phyloP scores from a whole-genome alignment of 1,140 invertebrate genomes.

The Aphelenchoides fujianensis region DNA sequence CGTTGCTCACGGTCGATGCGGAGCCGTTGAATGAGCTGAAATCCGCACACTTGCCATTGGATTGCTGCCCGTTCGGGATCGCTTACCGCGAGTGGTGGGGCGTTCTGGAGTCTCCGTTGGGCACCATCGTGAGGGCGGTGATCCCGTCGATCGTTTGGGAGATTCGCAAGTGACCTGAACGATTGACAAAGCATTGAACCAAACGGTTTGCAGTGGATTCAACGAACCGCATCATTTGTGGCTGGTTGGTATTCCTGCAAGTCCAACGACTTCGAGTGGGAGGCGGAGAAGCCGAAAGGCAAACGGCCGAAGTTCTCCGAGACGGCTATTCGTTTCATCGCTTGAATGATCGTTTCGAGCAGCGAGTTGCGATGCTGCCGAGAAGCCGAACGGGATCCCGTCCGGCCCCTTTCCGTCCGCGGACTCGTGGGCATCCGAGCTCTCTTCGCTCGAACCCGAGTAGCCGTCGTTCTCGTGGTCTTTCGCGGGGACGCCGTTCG shows the following conservation, averaged over 20 bases:
- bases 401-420: background rate
- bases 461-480: background rate
- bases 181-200: background rate
- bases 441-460: background rate
- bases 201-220: too few species aligned
- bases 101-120: background rate
- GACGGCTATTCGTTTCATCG: slow-evolving; percentile 6
- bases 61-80: background rate
- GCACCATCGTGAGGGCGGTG: background rate
- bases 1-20: background rate
- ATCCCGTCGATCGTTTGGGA: background rate
- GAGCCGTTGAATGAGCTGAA: background rate
- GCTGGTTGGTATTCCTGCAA: background rate
- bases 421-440: background rate
- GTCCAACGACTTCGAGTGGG: background rate
- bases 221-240: too few species aligned
- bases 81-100: background rate
- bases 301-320: background rate
- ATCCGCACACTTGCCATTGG: background rate
- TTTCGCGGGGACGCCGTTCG: background rate
- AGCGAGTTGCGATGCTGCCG: slow-evolving; percentile 1
- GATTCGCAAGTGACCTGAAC: background rate
- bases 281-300: background rate
- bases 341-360: slow-evolving; percentile 7
- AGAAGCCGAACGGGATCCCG: background rate